A percentile compares a stretch with the other conserved stretches of the same genome.
Evolutionary conservation across 2,797 vertebrate genomes (phyloP).

Genomic region (Diceros bicornis): DNA sequence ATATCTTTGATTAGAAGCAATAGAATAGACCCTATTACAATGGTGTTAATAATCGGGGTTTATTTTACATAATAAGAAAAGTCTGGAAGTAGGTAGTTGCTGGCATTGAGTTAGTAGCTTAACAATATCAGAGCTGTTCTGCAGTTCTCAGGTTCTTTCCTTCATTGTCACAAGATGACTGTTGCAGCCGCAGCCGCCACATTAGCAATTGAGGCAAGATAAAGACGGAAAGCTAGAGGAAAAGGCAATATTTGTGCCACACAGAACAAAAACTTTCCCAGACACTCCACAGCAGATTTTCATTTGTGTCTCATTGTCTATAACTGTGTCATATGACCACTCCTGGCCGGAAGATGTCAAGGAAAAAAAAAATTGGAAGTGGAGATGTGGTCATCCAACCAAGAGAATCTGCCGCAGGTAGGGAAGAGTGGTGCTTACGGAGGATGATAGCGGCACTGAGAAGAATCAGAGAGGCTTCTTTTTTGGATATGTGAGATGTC

Average conservation of each 20-base stretch:
- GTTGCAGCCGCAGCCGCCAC: not conserved
- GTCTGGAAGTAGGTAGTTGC: not conserved
- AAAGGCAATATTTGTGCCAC: not conserved
- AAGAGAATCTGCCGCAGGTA: not conserved
- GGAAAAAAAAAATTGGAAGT: not conserved
- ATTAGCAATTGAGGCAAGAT: not conserved
- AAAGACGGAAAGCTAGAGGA: not conserved
- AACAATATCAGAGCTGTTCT: not conserved
- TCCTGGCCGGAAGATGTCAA: not conserved
- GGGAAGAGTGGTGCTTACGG: not conserved
- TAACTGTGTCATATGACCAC: not conserved
- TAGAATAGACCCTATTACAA: not conserved
- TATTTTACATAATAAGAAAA: not conserved
- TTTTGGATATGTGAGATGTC: not conserved
- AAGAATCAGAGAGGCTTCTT: not conserved
- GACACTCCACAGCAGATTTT: not conserved
- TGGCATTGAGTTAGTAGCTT: not conserved
- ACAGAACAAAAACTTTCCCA: not conserved
- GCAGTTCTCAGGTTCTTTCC: not conserved
- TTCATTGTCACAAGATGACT: not conserved
- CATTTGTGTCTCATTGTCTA: not conserved
- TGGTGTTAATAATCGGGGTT: not conserved
- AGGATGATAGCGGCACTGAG: not conserved
- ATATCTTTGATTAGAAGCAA: not conserved
- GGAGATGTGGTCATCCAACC: not conserved